A percentile compares a stretch with the other conserved stretches of the same genome.
phyloP scores from a whole-genome alignment of 2,888 invertebrate species.

The Adineta ricciae region DNA sequence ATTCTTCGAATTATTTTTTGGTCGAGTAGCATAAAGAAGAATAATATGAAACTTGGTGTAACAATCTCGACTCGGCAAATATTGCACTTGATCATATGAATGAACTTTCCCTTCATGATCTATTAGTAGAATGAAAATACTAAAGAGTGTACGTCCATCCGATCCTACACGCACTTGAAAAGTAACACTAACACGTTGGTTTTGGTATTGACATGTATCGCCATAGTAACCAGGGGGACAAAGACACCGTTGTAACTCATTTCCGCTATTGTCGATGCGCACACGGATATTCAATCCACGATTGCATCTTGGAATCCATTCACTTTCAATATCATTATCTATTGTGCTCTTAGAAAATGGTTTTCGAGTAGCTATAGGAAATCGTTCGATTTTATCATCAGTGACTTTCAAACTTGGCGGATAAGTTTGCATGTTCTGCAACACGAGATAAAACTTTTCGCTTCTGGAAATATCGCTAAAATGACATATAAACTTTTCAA shows the following conservation, averaged over 20 bases:
- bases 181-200: not conserved
- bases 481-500: too few relatives aligned
- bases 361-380: too few relatives aligned
- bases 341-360: too few relatives aligned
- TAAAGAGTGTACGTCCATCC: not conserved
- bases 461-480: too few relatives aligned
- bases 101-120: not conserved
- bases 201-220: not conserved
- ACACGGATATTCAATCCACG: not conserved
- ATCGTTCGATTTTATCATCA: too few relatives aligned
- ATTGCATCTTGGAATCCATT: not conserved
- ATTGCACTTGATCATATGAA: not conserved
- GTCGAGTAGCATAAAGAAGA: not conserved
- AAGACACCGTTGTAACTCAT: not conserved
- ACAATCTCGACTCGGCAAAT: not conserved
- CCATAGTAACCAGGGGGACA: not conserved
- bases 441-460: too few relatives aligned
- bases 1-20: not conserved
- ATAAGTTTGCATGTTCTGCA: too few relatives aligned
- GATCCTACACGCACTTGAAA: not conserved
- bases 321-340: too few relatives aligned
- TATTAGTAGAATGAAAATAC: not conserved
- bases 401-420: too few relatives aligned
- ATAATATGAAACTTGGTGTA: not conserved
- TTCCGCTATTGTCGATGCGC: not conserved